Evolutionary conservation across 2,797 vertebrate genomes (phyloP), one percentile per base, ranked within the genome.

Genomic region (Rousettus madagascariensis): DNA sequence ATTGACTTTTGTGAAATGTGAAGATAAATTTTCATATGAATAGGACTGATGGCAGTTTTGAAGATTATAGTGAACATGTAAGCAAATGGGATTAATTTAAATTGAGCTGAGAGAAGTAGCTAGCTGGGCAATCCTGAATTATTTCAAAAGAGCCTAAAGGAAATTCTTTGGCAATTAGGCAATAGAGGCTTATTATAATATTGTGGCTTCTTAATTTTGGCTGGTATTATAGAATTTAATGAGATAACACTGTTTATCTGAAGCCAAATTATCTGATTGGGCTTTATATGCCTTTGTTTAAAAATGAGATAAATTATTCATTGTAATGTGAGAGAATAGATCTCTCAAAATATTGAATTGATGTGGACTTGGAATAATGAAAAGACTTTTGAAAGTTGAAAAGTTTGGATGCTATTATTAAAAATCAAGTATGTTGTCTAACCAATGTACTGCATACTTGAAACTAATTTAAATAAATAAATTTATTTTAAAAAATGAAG

Each of bases 251-350:
- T 43, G n/a, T 30, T 84, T 94, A 46, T 43, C 4, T 69, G 26
- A 22, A 83, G n/a, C 4, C 20, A 57, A 22, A 26, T 79, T 16
- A 15, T 87, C 13, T 68, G 33, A 51, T 86, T 69, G 57, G 26
- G 24, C 38, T 78, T 84, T 91, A 82, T 55, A 75, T 80, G 75
- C 17, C 2, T 96, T 75, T 94, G 46, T 51, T 97, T 96, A 79
- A 92, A 93, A 91, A 83, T 74, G 75, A 94, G 57, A 59, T 63
- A 82, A 90, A 90, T 79, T 63, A 84, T 69, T 71, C 38, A 65
- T 63, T 68, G 5, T 88, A 91, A n/a, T 86, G 24, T 78, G 20
- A 68, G 84, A 24, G 20, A 53, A 15, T 41, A 91, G 72, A 17
- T 71, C 28, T 94, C 36, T 93, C 63, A 89, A 95, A 95, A 86